phyloP scores from a whole-genome alignment of 2,797 vertebrate species.

The Thalassophryne amazonica region DNA sequence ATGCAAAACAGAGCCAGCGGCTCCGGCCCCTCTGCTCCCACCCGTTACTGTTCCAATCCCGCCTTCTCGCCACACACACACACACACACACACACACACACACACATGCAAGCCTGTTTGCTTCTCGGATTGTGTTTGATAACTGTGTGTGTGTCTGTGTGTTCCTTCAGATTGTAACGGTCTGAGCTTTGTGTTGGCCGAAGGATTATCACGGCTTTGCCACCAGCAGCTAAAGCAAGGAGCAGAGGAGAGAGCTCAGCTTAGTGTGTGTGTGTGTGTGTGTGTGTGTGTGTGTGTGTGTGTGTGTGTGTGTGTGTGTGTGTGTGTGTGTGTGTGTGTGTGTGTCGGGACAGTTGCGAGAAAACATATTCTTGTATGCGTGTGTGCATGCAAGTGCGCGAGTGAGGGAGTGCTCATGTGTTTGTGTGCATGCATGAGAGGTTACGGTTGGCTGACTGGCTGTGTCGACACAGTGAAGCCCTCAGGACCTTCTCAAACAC shows the following conservation, averaged over 20 bases:
- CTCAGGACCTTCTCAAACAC: conserved; percentile 49
- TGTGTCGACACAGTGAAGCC: conserved; percentile 53
- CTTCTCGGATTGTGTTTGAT: conserved; percentile 63
- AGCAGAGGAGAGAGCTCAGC: conserved; percentile 65
- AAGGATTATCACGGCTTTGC: conserved; percentile 79
- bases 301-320: too few species aligned
- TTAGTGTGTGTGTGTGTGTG: background rate
- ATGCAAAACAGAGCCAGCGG: conserved; percentile 65
- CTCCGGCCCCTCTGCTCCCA: conserved; percentile 38
- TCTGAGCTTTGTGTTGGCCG: conserved; percentile 77
- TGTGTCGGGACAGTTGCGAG: conserved; percentile 64
- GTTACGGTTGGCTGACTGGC: conserved; percentile 67
- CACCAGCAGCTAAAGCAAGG: conserved; percentile 74
- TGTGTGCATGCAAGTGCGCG: conserved; percentile 10
- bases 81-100: conserved; percentile 34
- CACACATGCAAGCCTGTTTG: conserved; percentile 64
- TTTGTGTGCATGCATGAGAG: conserved; percentile 48
- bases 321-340: too few species aligned
- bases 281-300: too few species aligned
- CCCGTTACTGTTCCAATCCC: conserved; percentile 42
- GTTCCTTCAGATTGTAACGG: conserved; percentile 74
- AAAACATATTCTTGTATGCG: conserved; percentile 32
- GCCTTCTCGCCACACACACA: conserved; percentile 24
- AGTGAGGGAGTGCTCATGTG: conserved; percentile 10
- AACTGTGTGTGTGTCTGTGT: conserved; percentile 35